A percentile compares a stretch with the other conserved stretches of the same genome.
These are phyloP conservation scores for Peromyscus attwateri DNA, from an alignment of 2,797 vertebrate species.

Conservation along the genomic window DNA sequence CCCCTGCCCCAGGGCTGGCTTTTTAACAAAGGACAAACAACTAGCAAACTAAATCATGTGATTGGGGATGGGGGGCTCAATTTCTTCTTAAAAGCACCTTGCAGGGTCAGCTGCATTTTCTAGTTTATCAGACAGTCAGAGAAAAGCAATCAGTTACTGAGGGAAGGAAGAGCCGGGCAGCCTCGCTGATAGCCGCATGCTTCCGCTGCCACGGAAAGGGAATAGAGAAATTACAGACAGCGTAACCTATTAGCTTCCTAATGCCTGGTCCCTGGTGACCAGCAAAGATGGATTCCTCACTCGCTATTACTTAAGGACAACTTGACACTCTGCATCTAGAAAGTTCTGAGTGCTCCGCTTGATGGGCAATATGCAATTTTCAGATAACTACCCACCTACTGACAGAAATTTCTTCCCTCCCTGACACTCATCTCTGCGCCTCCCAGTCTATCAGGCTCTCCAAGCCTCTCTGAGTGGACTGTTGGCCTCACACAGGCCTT, in stretches of 20 bases:
- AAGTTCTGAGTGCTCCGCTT: background rate
- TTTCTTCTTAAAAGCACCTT: slow-evolving; percentile 72
- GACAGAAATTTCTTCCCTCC: background rate
- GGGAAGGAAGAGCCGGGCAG: slow-evolving; percentile 51
- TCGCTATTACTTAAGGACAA: slow-evolving; percentile 60
- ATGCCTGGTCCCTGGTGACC: slow-evolving; percentile 4
- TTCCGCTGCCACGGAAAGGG: slow-evolving; percentile 51
- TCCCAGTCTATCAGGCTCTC: background rate
- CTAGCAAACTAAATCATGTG: slow-evolving; percentile 60
- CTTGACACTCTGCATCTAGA: background rate
- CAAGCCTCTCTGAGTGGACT: background rate
- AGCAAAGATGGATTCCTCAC: slow-evolving; percentile 50
- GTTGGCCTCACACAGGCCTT: background rate
- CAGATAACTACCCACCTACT: background rate
- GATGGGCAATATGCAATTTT: slow-evolving; percentile 18
- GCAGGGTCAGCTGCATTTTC: slow-evolving; percentile 16
- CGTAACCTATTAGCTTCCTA: slow-evolving; percentile 15
- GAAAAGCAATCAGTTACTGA: slow-evolving; percentile 73
- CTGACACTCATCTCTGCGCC: background rate
- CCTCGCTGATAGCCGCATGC: background rate
- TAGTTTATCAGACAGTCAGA: slow-evolving; percentile 33
- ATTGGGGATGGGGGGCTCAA: slow-evolving; percentile 17
- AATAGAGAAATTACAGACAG: slow-evolving; percentile 67
- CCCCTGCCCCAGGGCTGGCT: background rate
- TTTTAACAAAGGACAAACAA: slow-evolving; percentile 36